Evolutionary conservation across 2,113 vertebrate genomes (phyloP).

Genomic region (Oenanthe oenanthe): DNA sequence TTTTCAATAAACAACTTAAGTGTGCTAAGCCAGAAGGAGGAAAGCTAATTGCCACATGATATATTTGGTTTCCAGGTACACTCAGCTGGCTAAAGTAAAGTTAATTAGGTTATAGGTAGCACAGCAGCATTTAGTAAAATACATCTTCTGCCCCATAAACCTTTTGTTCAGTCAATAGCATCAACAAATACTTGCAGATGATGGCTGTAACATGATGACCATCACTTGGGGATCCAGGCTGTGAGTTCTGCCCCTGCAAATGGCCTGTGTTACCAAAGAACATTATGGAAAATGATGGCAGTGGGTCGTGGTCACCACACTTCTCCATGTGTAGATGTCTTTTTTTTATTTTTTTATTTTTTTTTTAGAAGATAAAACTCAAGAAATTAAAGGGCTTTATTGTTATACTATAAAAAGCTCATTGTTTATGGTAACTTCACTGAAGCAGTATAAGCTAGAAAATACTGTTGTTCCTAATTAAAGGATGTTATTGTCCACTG

Average conservation of each 20-base stretch:
- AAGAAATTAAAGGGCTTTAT: slow-evolving; percentile 36
- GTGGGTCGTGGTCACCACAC: background rate
- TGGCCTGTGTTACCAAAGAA: background rate
- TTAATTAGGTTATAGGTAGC: slow-evolving; percentile 74
- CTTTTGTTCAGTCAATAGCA: slow-evolving; percentile 65
- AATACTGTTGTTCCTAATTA: slow-evolving; percentile 16
- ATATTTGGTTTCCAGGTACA: slow-evolving; percentile 70
- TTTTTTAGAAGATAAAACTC: background rate
- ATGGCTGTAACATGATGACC: slow-evolving; percentile 20
- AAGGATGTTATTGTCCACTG: slow-evolving; percentile 25
- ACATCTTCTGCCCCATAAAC: slow-evolving; percentile 52
- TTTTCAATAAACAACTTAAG: slow-evolving; percentile 63
- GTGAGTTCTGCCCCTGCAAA: background rate
- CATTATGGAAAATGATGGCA: background rate
- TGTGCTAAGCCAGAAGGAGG: slow-evolving; percentile 65
- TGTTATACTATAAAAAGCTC: slow-evolving; percentile 47
- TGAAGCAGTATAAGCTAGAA: slow-evolving; percentile 31
- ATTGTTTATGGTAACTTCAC: slow-evolving; percentile 55
- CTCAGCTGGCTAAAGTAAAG: slow-evolving; percentile 66
- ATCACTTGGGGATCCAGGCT: background rate
- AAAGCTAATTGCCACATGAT: slow-evolving; percentile 58
- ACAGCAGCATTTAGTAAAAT: slow-evolving; percentile 61
- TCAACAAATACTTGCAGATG: slow-evolving; percentile 44
- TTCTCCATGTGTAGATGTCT: background rate
- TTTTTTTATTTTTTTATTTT: background rate